phyloP scores from a whole-genome alignment of 2,113 vertebrate species.

The Onychorhynchus coronatus region DNA sequence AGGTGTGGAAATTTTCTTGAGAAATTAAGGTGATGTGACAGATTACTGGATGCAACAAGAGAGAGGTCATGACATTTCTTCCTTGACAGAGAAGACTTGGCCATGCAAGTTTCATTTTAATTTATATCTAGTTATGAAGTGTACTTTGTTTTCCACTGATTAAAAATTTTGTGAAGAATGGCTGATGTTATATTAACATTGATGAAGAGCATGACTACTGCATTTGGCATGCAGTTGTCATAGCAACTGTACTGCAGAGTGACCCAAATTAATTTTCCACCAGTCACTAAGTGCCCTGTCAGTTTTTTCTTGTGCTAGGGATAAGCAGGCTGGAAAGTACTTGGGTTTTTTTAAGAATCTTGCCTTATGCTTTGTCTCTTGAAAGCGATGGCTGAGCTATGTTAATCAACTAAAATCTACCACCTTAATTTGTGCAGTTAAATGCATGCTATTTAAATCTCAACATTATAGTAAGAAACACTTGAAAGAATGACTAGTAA shows the following conservation, averaged over 20 bases:
- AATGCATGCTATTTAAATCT: background rate
- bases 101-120: background rate
- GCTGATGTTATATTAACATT: conserved; percentile 41
- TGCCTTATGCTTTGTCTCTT: background rate
- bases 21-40: background rate
- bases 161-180: conserved; percentile 19
- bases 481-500: background rate
- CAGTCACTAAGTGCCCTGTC: conserved; percentile 49
- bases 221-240: conserved; percentile 68
- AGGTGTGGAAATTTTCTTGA: background rate
- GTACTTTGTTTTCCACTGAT: conserved; percentile 23
- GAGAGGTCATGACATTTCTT: background rate
- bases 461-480: background rate
- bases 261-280: conserved; percentile 75
- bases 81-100: background rate
- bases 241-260: conserved; percentile 63
- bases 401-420: background rate
- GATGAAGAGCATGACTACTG: conserved; percentile 31
- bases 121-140: background rate
- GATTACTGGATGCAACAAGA: background rate
- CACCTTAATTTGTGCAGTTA: background rate
- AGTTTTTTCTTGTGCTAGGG: background rate
- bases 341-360: background rate
- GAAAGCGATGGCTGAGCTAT: background rate
- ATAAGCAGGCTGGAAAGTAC: background rate